Evolutionary conservation across 1,140 invertebrate species (phyloP), one percentile per base, ranked within the genome.

Genomic region (Tetramorium parvispinum): DNA sequence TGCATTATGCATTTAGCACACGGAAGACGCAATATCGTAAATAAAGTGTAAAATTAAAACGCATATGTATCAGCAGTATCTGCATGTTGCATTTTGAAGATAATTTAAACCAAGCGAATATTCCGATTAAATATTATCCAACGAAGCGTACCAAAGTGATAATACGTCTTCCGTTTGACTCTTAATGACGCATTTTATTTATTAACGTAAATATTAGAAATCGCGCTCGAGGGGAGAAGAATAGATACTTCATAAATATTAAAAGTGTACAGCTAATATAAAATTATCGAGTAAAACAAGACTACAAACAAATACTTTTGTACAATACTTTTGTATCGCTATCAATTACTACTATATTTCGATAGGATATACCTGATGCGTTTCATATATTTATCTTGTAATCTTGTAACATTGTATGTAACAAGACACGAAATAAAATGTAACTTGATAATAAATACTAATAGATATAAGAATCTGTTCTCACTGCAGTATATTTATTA

Each of bases 371-470:
- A n/a, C n/a, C 1, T 55, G 21, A 81, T 4, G 8, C 5, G 13
- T 81, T 40, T n/a, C 21, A 0, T 70, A 40, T 79, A 79, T 68
- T 37, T 63, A 78, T 65, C 13, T 71, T 70, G 21, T 81, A 37
- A 68, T 82, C 6, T 11, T 32, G 3, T 32, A 32, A 24, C 37
- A 6, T 70, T 4, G n/a, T 53, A 70, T 13, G 13, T 78, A 65
- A 49, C 21, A 51, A 32, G 8, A 53, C 7, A 40, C 6, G 13
- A 43, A 55, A 55, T 43, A 83, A 75, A 75, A 83, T 83, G 53
- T 75, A 49, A 83, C 43, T 75, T 83, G 32, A 32, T 32, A 83
- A 83, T 57, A 59, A 82, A 83, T 83, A 53, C 18, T 55, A 71
- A 82, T 71, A 71, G 43, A 24, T 40, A 24, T 43, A 3, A 37